Conservation (phyloP, 2,113 vertebrate genomes). For the Paradisaea rubra region DNA sequence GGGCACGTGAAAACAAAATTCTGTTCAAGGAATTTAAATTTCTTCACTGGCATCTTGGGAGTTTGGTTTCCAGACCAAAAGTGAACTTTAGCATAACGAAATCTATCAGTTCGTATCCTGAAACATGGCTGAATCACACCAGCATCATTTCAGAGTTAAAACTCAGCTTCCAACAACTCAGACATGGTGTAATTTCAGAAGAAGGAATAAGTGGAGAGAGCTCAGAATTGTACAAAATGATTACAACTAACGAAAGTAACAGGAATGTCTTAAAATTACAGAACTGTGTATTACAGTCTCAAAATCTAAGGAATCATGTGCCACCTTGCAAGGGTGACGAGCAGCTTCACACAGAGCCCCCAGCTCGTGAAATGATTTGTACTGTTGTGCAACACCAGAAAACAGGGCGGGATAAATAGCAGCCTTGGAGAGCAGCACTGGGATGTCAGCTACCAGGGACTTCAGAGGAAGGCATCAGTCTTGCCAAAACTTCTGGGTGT, state of each 20-base stretch:
- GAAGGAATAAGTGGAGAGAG: not conserved
- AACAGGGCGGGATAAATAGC: not conserved
- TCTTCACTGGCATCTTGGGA: not conserved
- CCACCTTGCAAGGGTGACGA: not conserved
- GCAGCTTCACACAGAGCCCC: not conserved
- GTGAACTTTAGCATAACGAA: not conserved
- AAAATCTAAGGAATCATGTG: not conserved
- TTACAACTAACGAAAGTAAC: accelerated
- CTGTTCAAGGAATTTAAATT: not conserved
- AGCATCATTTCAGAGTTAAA: not conserved
- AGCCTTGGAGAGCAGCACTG: not conserved
- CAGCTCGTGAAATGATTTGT: accelerated
- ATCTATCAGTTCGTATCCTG: not conserved
- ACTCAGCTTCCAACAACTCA: not conserved
- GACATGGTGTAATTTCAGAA: not conserved
- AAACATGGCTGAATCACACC: not conserved
- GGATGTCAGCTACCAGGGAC: not conserved
- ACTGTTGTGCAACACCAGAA: accelerated
- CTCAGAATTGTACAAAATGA: not conserved
- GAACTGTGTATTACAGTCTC: not conserved
- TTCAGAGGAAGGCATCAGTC: accelerated
- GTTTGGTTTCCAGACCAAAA: not conserved
- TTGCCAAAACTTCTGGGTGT: not conserved
- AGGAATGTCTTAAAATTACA: not conserved
- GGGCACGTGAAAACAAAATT: not conserved